phyloP scores from a whole-genome alignment of 1,140 invertebrate species.

The Nymphalis io region DNA sequence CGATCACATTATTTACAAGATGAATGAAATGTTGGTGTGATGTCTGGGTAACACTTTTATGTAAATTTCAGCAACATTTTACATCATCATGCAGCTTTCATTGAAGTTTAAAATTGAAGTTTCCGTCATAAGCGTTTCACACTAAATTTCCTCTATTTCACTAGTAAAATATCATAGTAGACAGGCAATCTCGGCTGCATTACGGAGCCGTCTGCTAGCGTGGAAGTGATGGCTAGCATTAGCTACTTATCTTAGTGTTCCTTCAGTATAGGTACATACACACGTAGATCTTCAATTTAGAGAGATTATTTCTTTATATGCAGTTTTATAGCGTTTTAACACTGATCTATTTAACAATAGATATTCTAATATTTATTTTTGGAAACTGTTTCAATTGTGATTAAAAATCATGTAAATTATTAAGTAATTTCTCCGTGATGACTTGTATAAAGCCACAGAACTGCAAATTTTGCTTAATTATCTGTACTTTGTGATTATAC shows the following conservation, averaged over 20 bases:
- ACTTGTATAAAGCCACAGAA: too few species aligned
- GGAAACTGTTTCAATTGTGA: too few species aligned
- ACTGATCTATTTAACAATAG: too few species aligned
- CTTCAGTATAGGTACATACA: not conserved
- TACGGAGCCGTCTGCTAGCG: slow-evolving; percentile 14
- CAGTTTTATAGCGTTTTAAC: not conserved
- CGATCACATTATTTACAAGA: too few species aligned
- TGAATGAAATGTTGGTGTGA: too few species aligned
- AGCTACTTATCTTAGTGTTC: slow-evolving; percentile 6
- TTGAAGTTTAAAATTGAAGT: slow-evolving; percentile 37
- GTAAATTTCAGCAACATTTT: slow-evolving; percentile 11
- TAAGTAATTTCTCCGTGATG: too few species aligned
- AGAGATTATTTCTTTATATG: not conserved
- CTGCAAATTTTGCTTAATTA: too few species aligned
- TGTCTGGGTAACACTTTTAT: too few species aligned
- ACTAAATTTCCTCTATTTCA: slow-evolving; percentile 14
- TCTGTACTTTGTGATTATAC: too few species aligned
- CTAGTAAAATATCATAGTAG: slow-evolving; percentile 22
- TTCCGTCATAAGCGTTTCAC: slow-evolving; percentile 20
- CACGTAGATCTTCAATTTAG: not conserved
- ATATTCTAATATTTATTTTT: too few species aligned
- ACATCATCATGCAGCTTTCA: slow-evolving; percentile 27
- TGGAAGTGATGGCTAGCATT: slow-evolving; percentile 6
- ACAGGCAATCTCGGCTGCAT: slow-evolving; percentile 21
- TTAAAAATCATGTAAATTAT: too few species aligned